Base-by-base conservation (phyloP, 37 sponge, comb jelly and placozoan species). In the Aphrocallistes beatrix region DNA sequence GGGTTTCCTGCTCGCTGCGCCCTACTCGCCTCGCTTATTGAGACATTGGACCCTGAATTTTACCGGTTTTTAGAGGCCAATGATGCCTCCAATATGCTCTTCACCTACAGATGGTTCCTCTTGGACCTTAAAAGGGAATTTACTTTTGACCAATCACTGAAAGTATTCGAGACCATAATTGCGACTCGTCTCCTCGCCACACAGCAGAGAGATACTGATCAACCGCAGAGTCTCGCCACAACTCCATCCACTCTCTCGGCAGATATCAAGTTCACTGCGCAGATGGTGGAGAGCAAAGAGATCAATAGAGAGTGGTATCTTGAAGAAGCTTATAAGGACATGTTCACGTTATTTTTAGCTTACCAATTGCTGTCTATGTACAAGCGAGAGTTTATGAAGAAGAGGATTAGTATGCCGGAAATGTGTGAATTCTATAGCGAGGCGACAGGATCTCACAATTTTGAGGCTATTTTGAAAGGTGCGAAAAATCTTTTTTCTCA, bases 61-160 rank as follows among this genome's bases (percentile, higher is more conserved):
- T 3, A 83, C 37, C 19, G 51, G 0, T 38, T 60, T 89, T 0
- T 84, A 93, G 99, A 90, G 81, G 84, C 85, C 0, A 87, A 90
- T 16, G 94, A 95, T 9, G 51, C 93, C 13, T 60, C 86, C 39
- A 94, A 94, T 82, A 39, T 97, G 87, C 94, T 90, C 85, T 97
- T 91, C 69, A 90, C 91, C 37, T 97, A 94, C 85, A 91, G 98
- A 0, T 97, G 98, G 98, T 85, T 97, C 30, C 86, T 97, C 38
- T 84, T 94, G 48, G 50, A 90, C 87, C 94, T 94, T 75, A 97
- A 97, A 81, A 85, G 98, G 39, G 98, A 97, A 82, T 94, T 97
- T 48, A 85, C 81, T 30, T 92, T 82, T 37, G 87, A 89, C 0
- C 91, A 91, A 45, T 51, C 89, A 38, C 83, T 93, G 87, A 50